Evolutionary conservation across 2,888 invertebrate species (phyloP), one percentile per base, ranked within the genome.

Genomic region (Melinaea marsaeus): DNA sequence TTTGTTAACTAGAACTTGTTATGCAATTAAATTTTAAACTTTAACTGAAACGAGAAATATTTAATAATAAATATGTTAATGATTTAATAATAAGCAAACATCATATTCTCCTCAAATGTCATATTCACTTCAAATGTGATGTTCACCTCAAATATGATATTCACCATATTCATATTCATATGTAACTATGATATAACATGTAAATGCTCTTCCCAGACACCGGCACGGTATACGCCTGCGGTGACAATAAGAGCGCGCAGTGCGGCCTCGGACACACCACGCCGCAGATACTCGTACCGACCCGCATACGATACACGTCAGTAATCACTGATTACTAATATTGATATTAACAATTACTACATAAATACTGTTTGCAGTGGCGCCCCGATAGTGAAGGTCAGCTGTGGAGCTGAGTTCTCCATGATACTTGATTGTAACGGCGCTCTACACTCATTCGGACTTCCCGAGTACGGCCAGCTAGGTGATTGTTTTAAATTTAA

Each of bases 351-450:
- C 5, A 46, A 48, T 13, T 32, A 2, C 6, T 48, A 56, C 13
- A 59, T 45, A 37, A 46, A 32, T 60, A 45, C 55, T 46, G 35
- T 58, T 72, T 85, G 74, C 79, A 92, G 95, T 54, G 97, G 98
- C 2, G 95, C 97, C 33, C 97, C 97, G 0, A 94, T 98, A 60
- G 93, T 97, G 62, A 96, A 96, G 80, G 94, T 98, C 67, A 95
- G 95, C 0, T 97, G 97, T 79, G 98, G 98, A 0, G 97, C 95
- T 0, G 98, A 98, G 72, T 98, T 98, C 85, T 97, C 97, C 5
- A 94, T 97, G 86, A 95, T 98, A 60, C 89, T 98, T 57, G 98
- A 98, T 83, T 94, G 96, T 70, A 95, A 96, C 76, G 98, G 98
- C 3, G 94, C 95, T 63, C 86, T 98, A 58, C 96, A 97, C 81